Percentiles rank a stretch among this genome's conserved stretches.
Conservation (phyloP, 2,113 vertebrate genomes). For the Myrmecophaga tridactyla region DNA sequence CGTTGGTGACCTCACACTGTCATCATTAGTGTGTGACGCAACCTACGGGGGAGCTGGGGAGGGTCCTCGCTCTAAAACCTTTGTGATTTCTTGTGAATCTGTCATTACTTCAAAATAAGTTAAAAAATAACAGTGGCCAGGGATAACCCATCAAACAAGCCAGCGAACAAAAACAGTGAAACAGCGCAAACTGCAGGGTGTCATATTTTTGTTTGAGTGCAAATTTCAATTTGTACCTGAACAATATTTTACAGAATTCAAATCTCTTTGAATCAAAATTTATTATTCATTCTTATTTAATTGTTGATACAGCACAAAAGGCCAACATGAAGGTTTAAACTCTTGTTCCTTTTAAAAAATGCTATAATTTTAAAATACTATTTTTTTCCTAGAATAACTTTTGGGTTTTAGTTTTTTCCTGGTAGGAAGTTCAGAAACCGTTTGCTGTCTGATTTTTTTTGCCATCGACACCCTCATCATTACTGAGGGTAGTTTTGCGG, state of each 20-base stretch:
- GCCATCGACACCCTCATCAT: not conserved
- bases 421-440: not conserved
- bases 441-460: not conserved
- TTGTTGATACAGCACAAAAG: not conserved
- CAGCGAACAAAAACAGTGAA: not conserved
- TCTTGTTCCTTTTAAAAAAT: not conserved
- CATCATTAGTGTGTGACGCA: not conserved
- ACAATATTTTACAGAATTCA: not conserved
- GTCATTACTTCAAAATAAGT: not conserved
- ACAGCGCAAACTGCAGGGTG: not conserved
- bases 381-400: not conserved
- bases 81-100: not conserved
- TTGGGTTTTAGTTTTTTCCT: not conserved
- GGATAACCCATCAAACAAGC: not conserved
- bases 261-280: not conserved
- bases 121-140: not conserved
- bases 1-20: not conserved
- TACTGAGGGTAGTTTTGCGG: not conserved
- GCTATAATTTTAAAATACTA: not conserved
- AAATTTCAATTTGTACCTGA: not conserved
- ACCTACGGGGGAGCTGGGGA: no score
- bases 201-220: not conserved
- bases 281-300: not conserved
- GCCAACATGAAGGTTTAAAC: not conserved
- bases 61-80: no score